Evolutionary conservation across 2,888 invertebrate species (phyloP), one percentile per base, ranked within the genome.

Genomic region (Beris chalybata): DNA sequence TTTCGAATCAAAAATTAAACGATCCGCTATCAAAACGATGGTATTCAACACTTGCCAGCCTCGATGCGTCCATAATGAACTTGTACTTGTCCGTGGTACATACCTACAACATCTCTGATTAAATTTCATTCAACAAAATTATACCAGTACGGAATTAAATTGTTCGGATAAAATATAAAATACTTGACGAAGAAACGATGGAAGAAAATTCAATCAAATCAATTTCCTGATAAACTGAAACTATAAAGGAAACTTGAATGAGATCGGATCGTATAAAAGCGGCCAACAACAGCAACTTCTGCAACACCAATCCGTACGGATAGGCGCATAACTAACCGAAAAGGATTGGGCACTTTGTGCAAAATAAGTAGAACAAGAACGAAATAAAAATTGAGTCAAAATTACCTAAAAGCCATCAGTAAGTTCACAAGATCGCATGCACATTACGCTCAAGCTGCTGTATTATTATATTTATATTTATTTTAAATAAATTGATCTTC

Each of bases 381-480:
- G 15, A 56, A 43, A 58, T 29, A 45, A 58, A 45, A 47, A 44
- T 4, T 22, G 22, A 22, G 22, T 44, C 43, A 15, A 15, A 47
- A 22, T 47, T 13, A n/a, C 58, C 58, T 12, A 38, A 44, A 58
- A 58, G 32, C 9, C 61, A 30, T 52, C 50, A 61, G 50, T 22
- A 13, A 12, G 50, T 50, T 29, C 15, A 22, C 50, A 50, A 22
- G 9, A 50, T 50, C 50, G 29, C 59, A 59, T 12, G 30, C 61
- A 50, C 52, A 61, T 61, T 61, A 52, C 43, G 52, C 38, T 38
- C 61, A 15, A 52, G 50, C 55, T 64, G 57, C 22, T 22, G 22
- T 66, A 68, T 68, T 66, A 68, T 68, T 68, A 68, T 68, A 66
- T 66, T 68, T 68, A 68, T 68, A 68, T 68, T 68, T 68, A 68